Evolutionary conservation across 1,140 invertebrate species (phyloP).

Genomic region (Mamestra configurata): DNA sequence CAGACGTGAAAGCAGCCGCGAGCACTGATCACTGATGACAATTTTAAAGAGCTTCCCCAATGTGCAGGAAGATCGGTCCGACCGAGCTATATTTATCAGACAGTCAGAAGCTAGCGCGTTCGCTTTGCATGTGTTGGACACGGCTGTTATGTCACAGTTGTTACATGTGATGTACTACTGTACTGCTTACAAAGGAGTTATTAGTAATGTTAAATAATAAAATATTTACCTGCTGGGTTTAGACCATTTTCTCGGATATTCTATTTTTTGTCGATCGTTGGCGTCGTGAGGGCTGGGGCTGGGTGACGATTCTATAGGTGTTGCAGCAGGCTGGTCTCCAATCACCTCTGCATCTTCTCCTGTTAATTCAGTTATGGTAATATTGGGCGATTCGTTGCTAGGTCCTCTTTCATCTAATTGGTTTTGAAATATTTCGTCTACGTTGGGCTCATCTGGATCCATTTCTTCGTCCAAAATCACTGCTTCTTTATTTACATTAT

Average conservation of each 20-base stretch:
- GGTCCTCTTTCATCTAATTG: constrained; percentile 73
- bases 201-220: constrained; percentile 56
- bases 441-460: constrained; percentile 81
- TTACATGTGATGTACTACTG: constrained; percentile 62
- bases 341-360: constrained; percentile 75
- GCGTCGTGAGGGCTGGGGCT: constrained; percentile 73
- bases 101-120: constrained; percentile 79
- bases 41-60: constrained; percentile 85
- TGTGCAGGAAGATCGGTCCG: constrained; percentile 81
- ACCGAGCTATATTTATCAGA: constrained; percentile 84
- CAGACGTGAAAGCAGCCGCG: constrained; percentile 82
- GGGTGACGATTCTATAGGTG: constrained; percentile 78
- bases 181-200: constrained; percentile 52
- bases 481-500: constrained; percentile 74
- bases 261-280: constrained; percentile 65
- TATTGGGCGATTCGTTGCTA: constrained; percentile 81
- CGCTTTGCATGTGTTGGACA: constrained; percentile 80
- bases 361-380: constrained; percentile 85
- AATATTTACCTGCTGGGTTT: constrained; percentile 82
- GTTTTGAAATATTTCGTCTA: constrained; percentile 80
- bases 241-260: constrained; percentile 78
- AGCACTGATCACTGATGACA: constrained; percentile 85
- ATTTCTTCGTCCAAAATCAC: constrained; percentile 74
- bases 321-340: constrained; percentile 68
- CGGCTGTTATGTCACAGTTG: constrained; percentile 77